Evolutionary conservation across 2,113 vertebrate genomes (phyloP).

Genomic region (Cavia porcellus): DNA sequence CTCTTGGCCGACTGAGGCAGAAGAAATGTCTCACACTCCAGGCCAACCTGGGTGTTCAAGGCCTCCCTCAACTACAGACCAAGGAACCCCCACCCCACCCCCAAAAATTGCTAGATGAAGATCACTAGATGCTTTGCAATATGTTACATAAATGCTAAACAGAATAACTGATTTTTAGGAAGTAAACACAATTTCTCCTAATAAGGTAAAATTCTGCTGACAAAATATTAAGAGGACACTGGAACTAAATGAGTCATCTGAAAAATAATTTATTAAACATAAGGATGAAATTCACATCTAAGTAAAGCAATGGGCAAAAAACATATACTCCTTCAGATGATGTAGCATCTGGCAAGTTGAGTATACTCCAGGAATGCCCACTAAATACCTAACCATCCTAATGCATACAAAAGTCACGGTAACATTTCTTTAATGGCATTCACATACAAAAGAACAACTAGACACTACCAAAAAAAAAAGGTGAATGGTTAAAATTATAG

Average conservation of each 20-base stretch:
- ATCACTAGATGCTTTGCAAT: background rate
- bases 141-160: background rate
- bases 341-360: background rate
- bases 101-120: background rate
- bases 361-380: background rate
- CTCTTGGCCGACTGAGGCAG: background rate
- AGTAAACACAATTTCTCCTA: conserved; percentile 23
- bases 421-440: background rate
- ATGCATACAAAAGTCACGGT: background rate
- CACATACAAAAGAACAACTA: background rate
- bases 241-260: background rate
- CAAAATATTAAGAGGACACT: background rate
- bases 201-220: background rate
- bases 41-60: background rate
- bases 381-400: background rate
- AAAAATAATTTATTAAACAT: background rate
- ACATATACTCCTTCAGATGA: background rate
- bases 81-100: background rate
- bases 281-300: background rate
- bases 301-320: conserved; percentile 27
- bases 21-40: background rate
- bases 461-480: background rate
- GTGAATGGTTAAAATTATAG: conserved; percentile 29
- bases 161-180: conserved; percentile 15
- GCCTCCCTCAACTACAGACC: background rate